Percentiles rank a stretch among this genome's conserved stretches.
phyloP scores from a whole-genome alignment of 2,888 invertebrate genomes.

The Tipula helvola region DNA sequence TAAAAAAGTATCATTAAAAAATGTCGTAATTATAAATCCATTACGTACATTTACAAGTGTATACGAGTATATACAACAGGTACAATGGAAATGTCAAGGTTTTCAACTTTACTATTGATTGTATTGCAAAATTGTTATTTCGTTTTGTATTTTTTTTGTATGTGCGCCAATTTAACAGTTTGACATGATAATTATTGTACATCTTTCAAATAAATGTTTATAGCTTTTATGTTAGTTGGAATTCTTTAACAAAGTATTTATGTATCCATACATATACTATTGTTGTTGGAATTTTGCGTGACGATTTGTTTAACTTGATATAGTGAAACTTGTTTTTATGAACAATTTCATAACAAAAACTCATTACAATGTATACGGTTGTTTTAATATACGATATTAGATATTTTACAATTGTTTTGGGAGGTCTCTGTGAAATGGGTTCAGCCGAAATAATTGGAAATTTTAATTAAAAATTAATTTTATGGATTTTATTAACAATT shows the following conservation, averaged over 20 bases:
- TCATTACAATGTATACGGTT: background rate
- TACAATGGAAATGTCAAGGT: slow-evolving; percentile 4
- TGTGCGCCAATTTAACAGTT: background rate
- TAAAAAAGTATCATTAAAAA: background rate
- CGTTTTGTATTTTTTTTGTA: background rate
- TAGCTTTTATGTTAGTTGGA: background rate
- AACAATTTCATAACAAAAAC: background rate
- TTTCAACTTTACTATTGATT: background rate
- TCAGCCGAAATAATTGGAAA: too few species aligned
- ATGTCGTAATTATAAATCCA: background rate
- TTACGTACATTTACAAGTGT: background rate
- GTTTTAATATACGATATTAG: background rate
- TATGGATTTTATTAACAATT: background rate
- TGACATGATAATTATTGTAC: background rate
- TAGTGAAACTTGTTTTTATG: background rate
- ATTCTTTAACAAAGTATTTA: background rate
- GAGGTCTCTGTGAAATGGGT: background rate
- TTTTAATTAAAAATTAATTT: background rate
- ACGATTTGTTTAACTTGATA: background rate
- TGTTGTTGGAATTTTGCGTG: background rate
- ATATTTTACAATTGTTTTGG: background rate
- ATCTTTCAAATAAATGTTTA: background rate
- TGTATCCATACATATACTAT: background rate
- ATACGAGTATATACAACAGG: background rate
- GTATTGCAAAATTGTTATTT: background rate